These are phyloP conservation scores for Drosophila bipectinata DNA, from an alignment of 1,140 invertebrate species.

Conservation along the genomic window DNA sequence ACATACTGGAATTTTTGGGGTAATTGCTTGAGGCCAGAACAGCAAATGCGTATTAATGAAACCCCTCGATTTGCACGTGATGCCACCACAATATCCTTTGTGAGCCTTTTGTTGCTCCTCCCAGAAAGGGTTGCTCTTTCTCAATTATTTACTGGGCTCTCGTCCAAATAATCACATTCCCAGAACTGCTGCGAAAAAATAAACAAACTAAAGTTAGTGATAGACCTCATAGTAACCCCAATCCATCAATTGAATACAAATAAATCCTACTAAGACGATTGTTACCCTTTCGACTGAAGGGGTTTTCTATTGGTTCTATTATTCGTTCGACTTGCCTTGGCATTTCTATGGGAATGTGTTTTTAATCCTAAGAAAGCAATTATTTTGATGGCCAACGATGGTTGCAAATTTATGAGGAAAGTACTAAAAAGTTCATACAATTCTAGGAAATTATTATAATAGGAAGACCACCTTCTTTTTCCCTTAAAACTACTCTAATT, in stretches of 20 bases:
- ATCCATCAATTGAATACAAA: conserved; percentile 38
- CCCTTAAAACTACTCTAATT: too few species aligned
- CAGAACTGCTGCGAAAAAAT: background rate
- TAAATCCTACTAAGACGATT: conserved; percentile 12
- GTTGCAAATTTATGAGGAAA: background rate
- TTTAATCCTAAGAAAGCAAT: conserved; percentile 26
- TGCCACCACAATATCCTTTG: conserved; percentile 25
- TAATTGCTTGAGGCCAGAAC: conserved; percentile 44
- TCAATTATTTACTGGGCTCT: conserved; percentile 23
- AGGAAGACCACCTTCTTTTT: too few species aligned
- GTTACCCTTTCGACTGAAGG: conserved; percentile 20
- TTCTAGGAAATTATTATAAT: background rate
- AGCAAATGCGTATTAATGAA: conserved; percentile 49
- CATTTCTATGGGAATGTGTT: conserved; percentile 16
- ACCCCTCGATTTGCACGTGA: conserved; percentile 39
- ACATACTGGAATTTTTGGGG: conserved; percentile 32
- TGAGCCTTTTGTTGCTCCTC: conserved; percentile 7
- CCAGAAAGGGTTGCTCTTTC: conserved; percentile 16
- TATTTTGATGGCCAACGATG: conserved; percentile 7
- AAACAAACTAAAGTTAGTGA: conserved; percentile 20
- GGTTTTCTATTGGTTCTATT: conserved; percentile 6
- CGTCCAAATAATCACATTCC: conserved; percentile 21
- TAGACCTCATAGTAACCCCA: conserved; percentile 12
- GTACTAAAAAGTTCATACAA: background rate
- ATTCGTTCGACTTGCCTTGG: background rate